Conservation (phyloP, 2,797 vertebrate species). For the Anguilla anguilla region DNA sequence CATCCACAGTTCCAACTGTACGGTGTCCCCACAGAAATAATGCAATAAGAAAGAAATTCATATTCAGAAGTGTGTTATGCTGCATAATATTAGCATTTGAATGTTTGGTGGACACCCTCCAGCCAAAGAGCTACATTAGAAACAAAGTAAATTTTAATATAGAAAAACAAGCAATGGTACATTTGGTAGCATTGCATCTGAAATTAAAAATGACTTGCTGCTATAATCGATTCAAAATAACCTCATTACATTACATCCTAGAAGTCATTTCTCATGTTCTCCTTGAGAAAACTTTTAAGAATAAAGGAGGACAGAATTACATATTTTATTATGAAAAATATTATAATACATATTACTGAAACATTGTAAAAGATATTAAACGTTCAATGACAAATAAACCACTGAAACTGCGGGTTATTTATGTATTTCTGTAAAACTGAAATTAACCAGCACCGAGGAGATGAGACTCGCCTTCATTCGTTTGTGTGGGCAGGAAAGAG, state of each 20-base stretch:
- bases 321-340: conserved; percentile 14
- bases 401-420: conserved; percentile 7
- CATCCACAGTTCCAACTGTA: conserved; percentile 42
- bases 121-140: conserved; percentile 63
- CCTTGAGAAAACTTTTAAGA: conserved; percentile 28
- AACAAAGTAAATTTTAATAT: conserved; percentile 50
- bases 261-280: conserved; percentile 18
- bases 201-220: conserved; percentile 42
- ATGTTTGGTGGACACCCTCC: conserved; percentile 52
- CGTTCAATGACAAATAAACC: conserved; percentile 10
- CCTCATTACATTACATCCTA: conserved; percentile 4
- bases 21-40: conserved; percentile 50
- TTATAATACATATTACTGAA: conserved; percentile 17
- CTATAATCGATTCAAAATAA: conserved; percentile 14
- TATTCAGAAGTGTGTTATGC: conserved; percentile 50
- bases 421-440: not conserved
- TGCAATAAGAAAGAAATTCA: conserved; percentile 57
- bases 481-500: conserved; percentile 4
- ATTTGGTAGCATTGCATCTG: conserved; percentile 42
- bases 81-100: conserved; percentile 55
- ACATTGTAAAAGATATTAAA: not conserved
- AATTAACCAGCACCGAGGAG: not conserved
- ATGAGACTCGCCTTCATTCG: conserved; percentile 1
- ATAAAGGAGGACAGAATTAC: conserved; percentile 13
- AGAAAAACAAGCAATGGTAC: conserved; percentile 42